Evolutionary conservation across 2,888 invertebrate species (phyloP).

Genomic region (Julus scandinavius): DNA sequence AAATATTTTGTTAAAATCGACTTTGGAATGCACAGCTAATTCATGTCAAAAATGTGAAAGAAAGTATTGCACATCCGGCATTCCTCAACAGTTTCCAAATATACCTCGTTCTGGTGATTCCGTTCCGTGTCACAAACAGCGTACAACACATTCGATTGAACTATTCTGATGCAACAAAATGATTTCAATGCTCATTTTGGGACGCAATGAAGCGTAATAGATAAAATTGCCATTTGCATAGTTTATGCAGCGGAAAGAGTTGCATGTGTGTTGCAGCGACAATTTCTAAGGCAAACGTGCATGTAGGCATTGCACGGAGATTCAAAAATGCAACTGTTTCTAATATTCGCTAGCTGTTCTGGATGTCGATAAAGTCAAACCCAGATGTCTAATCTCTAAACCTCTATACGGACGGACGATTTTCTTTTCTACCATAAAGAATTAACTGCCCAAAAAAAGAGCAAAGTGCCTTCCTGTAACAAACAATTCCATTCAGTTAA

Average conservation of each 20-base stretch:
- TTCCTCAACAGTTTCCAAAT: neutral
- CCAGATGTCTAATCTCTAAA: slow-evolving; percentile 40
- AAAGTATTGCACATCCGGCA: neutral
- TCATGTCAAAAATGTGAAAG: neutral
- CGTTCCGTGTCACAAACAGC: slow-evolving; percentile 40
- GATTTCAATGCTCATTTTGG: slow-evolving; percentile 41
- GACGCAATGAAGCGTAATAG: slow-evolving; percentile 28
- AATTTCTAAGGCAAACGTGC: slow-evolving; percentile 10
- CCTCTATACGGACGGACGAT: slow-evolving; percentile 36
- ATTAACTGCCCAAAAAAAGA: slow-evolving; percentile 39
- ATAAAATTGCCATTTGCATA: slow-evolving; percentile 46
- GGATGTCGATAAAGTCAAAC: slow-evolving; percentile 36
- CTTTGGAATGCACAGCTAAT: neutral
- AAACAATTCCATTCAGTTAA: slow-evolving; percentile 43
- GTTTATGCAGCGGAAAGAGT: slow-evolving; percentile 28
- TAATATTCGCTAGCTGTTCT: neutral
- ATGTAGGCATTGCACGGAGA: neutral
- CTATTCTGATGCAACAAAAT: slow-evolving; percentile 29
- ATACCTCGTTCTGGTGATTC: neutral
- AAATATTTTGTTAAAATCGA: too few species aligned
- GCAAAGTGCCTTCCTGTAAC: slow-evolving; percentile 22
- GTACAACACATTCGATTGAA: slow-evolving; percentile 36
- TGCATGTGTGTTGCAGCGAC: neutral
- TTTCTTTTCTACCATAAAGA: slow-evolving; percentile 24
- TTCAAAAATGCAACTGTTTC: slow-evolving; percentile 1